These are phyloP conservation scores for Orthonyx spaldingii DNA, from an alignment of 2,113 vertebrate species.

Conservation along the genomic window DNA sequence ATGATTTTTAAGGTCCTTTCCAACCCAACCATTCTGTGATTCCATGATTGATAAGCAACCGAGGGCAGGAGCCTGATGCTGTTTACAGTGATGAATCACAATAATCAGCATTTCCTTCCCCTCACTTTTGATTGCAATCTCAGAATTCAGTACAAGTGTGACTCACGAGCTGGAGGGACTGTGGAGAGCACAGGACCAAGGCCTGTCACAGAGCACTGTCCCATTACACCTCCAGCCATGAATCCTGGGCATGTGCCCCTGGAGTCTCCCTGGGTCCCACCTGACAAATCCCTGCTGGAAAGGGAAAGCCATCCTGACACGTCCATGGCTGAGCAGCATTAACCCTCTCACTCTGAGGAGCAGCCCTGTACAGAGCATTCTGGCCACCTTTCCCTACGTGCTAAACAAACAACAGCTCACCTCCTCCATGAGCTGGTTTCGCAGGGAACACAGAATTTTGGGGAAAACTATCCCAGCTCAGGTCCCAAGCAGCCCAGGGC, in stretches of 20 bases:
- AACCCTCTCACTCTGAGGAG: not conserved
- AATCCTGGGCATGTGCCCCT: not conserved
- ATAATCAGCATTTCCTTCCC: not conserved
- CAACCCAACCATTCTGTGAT: not conserved
- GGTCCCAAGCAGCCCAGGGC: not conserved
- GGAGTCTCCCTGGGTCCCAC: not conserved
- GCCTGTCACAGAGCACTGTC: not conserved
- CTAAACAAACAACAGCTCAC: not conserved
- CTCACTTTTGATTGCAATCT: not conserved
- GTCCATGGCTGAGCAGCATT: not conserved
- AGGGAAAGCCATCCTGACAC: accelerated
- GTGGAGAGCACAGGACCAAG: not conserved
- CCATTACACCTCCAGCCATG: accelerated
- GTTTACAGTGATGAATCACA: not conserved
- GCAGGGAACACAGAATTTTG: accelerated
- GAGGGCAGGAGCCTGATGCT: not conserved
- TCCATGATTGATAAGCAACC: accelerated
- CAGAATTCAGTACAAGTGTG: not conserved
- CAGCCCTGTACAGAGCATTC: not conserved
- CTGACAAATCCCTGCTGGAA: not conserved
- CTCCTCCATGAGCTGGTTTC: not conserved
- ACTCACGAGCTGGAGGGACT: not conserved
- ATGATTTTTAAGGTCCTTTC: not conserved
- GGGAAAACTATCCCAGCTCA: not conserved
- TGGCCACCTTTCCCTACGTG: not conserved